These are phyloP conservation scores for Pocillopora verrucosa DNA, from an alignment of 64 coral and sea anemone species.

Conservation along the genomic window DNA sequence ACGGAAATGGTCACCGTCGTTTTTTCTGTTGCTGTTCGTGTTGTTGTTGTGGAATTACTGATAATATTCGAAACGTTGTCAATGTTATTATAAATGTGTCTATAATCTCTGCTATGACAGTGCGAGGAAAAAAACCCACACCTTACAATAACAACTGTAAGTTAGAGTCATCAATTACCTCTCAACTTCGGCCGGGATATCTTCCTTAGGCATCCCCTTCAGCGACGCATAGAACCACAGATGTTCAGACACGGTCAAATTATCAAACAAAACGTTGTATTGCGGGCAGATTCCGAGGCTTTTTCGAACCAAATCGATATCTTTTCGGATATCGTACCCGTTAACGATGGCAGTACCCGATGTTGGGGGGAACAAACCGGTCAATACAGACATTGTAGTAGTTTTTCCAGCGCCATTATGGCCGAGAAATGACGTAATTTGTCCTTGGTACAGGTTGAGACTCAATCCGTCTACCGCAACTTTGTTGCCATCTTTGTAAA, in stretches of 20 bases:
- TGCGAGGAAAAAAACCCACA: background rate
- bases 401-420: constrained; percentile 99
- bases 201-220: constrained; percentile 79
- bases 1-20: background rate
- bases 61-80: background rate
- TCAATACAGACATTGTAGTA: constrained; percentile 96
- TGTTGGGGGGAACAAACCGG: constrained; percentile 90
- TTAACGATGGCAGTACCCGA: constrained; percentile 87
- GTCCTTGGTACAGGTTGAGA: constrained; percentile 89
- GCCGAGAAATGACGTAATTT: constrained; percentile 96
- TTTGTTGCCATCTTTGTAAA: constrained; percentile 92
- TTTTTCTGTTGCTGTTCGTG: background rate
- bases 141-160: background rate
- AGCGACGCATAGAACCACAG: constrained; percentile 92
- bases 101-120: background rate
- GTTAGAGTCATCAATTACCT: constrained; percentile 44
- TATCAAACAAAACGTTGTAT: constrained; percentile 96
- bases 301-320: constrained; percentile 77
- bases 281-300: constrained; percentile 99
- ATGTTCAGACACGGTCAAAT: constrained; percentile 91
- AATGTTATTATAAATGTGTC: background rate
- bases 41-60: background rate
- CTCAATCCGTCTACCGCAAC: constrained; percentile 89
- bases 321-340: constrained; percentile 84
- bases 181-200: constrained; percentile 87